phyloP scores from a whole-genome alignment of 1,140 invertebrate species.

The Paralvinella palmiformis region DNA sequence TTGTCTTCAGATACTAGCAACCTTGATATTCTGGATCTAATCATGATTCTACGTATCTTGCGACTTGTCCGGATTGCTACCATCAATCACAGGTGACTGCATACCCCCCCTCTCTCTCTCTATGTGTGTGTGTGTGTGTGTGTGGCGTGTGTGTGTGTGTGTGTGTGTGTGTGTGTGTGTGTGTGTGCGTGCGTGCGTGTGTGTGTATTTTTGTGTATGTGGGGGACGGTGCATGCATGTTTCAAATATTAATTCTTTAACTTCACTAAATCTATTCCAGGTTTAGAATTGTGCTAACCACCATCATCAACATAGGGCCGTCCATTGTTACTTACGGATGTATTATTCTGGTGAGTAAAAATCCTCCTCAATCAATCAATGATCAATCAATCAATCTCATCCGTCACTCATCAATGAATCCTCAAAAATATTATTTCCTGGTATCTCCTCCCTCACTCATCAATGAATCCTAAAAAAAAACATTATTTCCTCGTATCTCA shows the following conservation, averaged over 20 bases:
- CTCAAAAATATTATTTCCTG: not conserved
- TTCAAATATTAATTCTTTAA: not conserved
- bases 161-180: no score
- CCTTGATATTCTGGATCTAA: not conserved
- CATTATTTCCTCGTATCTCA: not conserved
- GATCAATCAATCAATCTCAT: not conserved
- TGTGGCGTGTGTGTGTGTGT: no score
- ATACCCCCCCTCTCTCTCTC: not conserved
- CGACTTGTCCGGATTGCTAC: slow-evolving; percentile 1
- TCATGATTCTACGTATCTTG: not conserved
- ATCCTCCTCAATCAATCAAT: not conserved
- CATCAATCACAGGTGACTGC: no score
- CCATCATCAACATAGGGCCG: slow-evolving; percentile 52
- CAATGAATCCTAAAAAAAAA: not conserved
- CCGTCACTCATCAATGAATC: no score
- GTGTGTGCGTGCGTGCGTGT: no score
- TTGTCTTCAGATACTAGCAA: not conserved
- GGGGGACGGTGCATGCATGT: not conserved
- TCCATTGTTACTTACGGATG: slow-evolving; percentile 54
- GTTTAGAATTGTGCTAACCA: slow-evolving; percentile 53
- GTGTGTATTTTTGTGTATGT: slow-evolving; percentile 4
- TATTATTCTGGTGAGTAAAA: slow-evolving; percentile 52
- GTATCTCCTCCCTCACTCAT: not conserved
- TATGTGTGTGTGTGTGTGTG: not conserved
- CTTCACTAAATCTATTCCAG: slow-evolving; percentile 37